Base-by-base conservation (phyloP, 2,113 vertebrate genomes). In the Callaeas wilsoni region DNA sequence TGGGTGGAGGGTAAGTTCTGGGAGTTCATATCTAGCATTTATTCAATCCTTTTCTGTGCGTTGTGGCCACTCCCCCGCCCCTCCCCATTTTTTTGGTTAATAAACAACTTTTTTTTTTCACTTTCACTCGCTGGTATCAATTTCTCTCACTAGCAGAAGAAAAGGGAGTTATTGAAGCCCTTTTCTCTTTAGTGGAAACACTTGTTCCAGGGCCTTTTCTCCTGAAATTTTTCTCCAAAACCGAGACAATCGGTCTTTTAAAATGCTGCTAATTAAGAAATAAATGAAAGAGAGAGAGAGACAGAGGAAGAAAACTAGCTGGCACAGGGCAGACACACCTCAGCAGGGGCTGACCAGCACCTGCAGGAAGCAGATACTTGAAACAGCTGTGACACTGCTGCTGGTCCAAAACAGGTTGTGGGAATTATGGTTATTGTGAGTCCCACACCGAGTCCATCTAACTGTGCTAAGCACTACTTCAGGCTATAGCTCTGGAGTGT, bases 1-100 rank as follows among this genome's bases (percentile, higher is more conserved):
- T 10, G 11, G 14, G 26, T 50, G 35, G 50, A 46, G 42, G n/a
- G 13, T n/a, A 44, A 56, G 37, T 74, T 74, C 32, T 56, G 32
- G 32, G 32, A 56, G 32, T 35, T 56, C 23, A 56, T 56, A 56
- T 27, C 32, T n/a, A 56, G 52, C 17, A 55, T n/a, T 73, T 27
- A 44, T 22, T 52, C 18, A 29, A n/a, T n/a, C 25, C 44, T n/a
- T 16, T 63, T 42, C 35, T 42, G 23, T 42, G 15, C 25, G 7
- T 42, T n/a, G 23, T 1, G 4, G 29, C 13, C 60, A 42, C 12
- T 19, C 16, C 4, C 12, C 6, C 4, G n/a, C n/a, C n/a, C n/a
- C n/a, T n/a, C n/a, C n/a, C n/a, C 4, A 9, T 39, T 75, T 12
- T 23, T 52, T 71, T 73, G 33, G 21, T 44, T 56, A n/a, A 55